Evolutionary conservation across 2,113 vertebrate species (phyloP).

Genomic region (Triplophysa rosa): DNA sequence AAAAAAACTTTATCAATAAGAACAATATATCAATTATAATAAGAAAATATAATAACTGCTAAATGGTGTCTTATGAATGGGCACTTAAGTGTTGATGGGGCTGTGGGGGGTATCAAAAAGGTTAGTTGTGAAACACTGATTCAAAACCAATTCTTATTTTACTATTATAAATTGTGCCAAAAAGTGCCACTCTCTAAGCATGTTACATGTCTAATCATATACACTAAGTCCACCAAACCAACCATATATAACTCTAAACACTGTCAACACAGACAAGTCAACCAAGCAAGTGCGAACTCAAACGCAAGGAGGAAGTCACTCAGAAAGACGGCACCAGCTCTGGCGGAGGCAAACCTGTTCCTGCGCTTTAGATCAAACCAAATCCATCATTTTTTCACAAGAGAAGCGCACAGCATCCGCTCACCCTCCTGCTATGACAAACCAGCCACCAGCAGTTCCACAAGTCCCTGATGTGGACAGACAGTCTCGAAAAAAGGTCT

Average conservation of each 20-base stretch:
- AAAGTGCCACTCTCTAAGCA: no score
- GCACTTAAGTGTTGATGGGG: no score
- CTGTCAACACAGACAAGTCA: slow-evolving; percentile 7
- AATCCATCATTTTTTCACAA: slow-evolving; percentile 56
- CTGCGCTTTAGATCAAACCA: slow-evolving; percentile 56
- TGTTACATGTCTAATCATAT: neutral
- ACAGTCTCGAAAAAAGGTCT: slow-evolving; percentile 65
- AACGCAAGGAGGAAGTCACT: slow-evolving; percentile 12
- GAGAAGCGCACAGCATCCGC: slow-evolving; percentile 57
- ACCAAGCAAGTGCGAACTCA: slow-evolving; percentile 3
- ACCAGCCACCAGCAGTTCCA: slow-evolving; percentile 69
- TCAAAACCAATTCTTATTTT: no score
- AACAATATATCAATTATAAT: no score
- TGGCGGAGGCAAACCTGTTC: slow-evolving; percentile 30
- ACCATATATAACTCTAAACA: neutral
- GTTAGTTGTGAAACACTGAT: no score
- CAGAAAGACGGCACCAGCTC: slow-evolving; percentile 32
- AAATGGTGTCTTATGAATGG: no score
- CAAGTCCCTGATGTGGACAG: slow-evolving; percentile 69
- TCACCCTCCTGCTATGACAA: slow-evolving; percentile 56
- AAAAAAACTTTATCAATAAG: no score
- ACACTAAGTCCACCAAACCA: neutral
- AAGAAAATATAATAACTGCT: no score
- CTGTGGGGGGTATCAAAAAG: no score
- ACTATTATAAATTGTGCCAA: no score